Evolutionary conservation across 2,888 invertebrate species (phyloP).

Genomic region (Bembecia ichneumoniformis): DNA sequence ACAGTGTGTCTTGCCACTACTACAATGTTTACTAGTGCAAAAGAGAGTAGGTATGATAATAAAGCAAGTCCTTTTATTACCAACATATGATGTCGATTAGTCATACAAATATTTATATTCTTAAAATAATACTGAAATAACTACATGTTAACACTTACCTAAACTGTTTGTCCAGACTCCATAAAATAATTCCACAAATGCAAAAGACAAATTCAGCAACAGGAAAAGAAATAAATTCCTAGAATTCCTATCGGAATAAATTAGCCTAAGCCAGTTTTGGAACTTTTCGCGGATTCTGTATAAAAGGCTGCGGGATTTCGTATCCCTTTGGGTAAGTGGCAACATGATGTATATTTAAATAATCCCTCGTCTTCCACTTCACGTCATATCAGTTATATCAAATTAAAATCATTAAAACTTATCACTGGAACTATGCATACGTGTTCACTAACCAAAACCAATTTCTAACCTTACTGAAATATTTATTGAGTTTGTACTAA

Average conservation of each 20-base stretch:
- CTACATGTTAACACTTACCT: constrained; percentile 61
- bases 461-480: constrained; percentile 48
- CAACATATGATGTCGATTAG: too few relatives aligned
- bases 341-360: constrained; percentile 70
- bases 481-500: constrained; percentile 5
- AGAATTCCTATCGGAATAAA: constrained; percentile 93
- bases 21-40: too few relatives aligned
- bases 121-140: constrained; percentile 1
- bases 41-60: too few relatives aligned
- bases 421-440: constrained; percentile 55
- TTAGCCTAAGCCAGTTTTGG: constrained; percentile 84
- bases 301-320: constrained; percentile 70
- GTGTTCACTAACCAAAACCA: constrained; percentile 54
- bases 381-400: constrained; percentile 52
- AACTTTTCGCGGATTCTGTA: constrained; percentile 80
- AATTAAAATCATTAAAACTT: constrained; percentile 39
- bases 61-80: too few relatives aligned
- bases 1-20: too few relatives aligned
- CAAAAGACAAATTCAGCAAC: constrained; percentile 93
- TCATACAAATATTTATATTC: too few relatives aligned
- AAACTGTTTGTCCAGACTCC: constrained; percentile 92
- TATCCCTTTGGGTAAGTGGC: constrained; percentile 83
- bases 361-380: constrained; percentile 26
- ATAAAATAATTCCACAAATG: constrained; percentile 95
- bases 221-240: constrained; percentile 95